phyloP scores from a whole-genome alignment of 2,113 vertebrate genomes.

The Dicerorhinus sumatrensis region DNA sequence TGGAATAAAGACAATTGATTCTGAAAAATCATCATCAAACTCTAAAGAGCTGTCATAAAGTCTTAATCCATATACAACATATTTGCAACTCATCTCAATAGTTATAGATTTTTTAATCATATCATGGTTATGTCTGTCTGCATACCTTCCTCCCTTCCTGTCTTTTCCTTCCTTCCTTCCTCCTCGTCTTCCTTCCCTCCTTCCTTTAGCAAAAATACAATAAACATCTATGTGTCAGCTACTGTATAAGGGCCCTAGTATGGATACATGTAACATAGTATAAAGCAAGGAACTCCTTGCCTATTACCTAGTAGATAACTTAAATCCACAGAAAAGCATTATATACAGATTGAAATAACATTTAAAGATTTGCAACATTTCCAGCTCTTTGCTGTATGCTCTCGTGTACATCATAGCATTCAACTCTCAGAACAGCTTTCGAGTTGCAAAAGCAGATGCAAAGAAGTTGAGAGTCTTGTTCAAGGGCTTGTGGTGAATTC shows the following conservation, averaged over 20 bases:
- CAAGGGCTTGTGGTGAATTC: neutral
- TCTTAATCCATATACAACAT: neutral
- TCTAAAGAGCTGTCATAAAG: no score
- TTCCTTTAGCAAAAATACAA: neutral
- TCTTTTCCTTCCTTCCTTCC: neutral
- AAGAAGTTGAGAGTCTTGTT: neutral
- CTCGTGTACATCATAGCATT: neutral
- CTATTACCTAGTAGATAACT: neutral
- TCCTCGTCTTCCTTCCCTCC: neutral
- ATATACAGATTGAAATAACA: neutral
- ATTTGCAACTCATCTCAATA: neutral
- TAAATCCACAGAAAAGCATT: neutral
- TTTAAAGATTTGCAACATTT: neutral
- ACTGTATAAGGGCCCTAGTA: neutral
- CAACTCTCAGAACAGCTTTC: neutral
- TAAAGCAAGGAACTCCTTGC: neutral
- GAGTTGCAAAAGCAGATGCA: neutral
- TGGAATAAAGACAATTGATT: neutral
- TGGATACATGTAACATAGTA: neutral
- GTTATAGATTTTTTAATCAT: neutral
- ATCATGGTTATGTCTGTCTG: neutral
- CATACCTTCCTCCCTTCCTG: neutral
- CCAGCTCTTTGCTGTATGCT: neutral
- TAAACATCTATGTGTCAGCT: neutral
- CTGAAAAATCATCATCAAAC: neutral